Base-by-base conservation (phyloP, 2,888 invertebrate genomes). In the Eulithis prunata region DNA sequence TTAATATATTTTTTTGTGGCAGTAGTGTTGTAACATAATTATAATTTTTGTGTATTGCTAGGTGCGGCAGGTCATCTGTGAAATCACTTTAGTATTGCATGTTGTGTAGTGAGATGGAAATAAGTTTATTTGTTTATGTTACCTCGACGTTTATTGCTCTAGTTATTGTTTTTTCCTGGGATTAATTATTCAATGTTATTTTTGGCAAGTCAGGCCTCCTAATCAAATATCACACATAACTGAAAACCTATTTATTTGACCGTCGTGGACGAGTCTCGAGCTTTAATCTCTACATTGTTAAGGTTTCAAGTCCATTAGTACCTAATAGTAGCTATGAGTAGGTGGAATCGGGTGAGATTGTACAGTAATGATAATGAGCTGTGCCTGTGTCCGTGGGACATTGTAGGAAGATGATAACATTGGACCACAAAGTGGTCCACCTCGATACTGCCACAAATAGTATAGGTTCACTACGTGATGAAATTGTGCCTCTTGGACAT, bases 121-220 rank as follows among this genome's bases (percentile, higher is more conserved):
- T 88, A 82, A 84, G 75, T 87, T 88, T 89, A 90, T 92, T 89
- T 92, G 91, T 92, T 91, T 92, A 88, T 89, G 79, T 88, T 89
- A 83, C 82, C 81, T 81, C 82, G 75, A 79, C 74, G 79, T 86
- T 88, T 87, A 88, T 85, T 80, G 77, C 83, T 80, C 75, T 78
- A 79, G 79, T 86, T 86, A 86, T 86, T 87, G 81, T 89, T 85
- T 85, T 81, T 82, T 77, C 77, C 75, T 79, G 77, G 78, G 79
- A 80, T 82, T 83, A 83, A 75, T 81, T 84, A 81, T 71, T 79
- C 78, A 79, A 79, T 83, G 83, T 85, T 86, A 86, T 87, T 87
- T 87, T 85, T 82, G 86, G 84, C 84, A 73, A 81, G 84, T 84
- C 84, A 82, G 83, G 83, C 81, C 84, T 79, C 76, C 82, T 85